phyloP scores from a whole-genome alignment of 1,140 invertebrate genomes.

The Temnothorax longispinosus region DNA sequence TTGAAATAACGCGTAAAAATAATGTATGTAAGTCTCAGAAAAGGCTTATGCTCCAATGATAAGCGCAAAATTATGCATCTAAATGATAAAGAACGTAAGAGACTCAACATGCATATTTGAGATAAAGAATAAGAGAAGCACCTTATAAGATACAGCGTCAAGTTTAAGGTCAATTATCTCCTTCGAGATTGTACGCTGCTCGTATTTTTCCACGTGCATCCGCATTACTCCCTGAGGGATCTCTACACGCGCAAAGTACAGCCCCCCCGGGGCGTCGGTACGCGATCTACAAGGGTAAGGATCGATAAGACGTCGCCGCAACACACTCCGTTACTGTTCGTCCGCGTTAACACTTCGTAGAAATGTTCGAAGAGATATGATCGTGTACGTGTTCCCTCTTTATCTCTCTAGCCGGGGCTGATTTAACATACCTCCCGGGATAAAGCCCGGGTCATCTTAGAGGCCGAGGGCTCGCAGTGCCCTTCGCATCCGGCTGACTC shows the following conservation, averaged over 20 bases:
- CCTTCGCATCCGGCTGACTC: conserved; percentile 46
- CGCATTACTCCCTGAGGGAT: not conserved
- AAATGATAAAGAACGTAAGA: not conserved
- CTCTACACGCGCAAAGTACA: not conserved
- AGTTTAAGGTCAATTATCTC: conserved; percentile 20
- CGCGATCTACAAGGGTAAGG: conserved; percentile 41
- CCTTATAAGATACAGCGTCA: not conserved
- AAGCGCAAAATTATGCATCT: not conserved
- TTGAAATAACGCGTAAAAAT: not conserved
- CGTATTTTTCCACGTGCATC: conserved; percentile 4
- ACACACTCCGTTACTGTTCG: conserved; percentile 27
- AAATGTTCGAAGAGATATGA: conserved; percentile 26
- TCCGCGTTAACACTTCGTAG: conserved; percentile 41
- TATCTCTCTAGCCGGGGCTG: conserved; percentile 26
- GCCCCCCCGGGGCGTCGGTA: conserved; percentile 8
- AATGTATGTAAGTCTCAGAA: not conserved
- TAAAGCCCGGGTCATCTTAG: conserved; percentile 34
- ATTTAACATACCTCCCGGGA: conserved; percentile 43
- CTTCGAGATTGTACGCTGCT: not conserved
- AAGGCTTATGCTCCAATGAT: not conserved
- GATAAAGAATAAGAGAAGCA: not conserved
- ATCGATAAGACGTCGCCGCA: conserved; percentile 49
- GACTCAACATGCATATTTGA: not conserved
- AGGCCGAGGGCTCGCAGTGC: conserved; percentile 41
- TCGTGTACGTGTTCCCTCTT: conserved; percentile 29